Conservation (phyloP, 2,113 vertebrate genomes). For the Cephalopterus ornatus region DNA sequence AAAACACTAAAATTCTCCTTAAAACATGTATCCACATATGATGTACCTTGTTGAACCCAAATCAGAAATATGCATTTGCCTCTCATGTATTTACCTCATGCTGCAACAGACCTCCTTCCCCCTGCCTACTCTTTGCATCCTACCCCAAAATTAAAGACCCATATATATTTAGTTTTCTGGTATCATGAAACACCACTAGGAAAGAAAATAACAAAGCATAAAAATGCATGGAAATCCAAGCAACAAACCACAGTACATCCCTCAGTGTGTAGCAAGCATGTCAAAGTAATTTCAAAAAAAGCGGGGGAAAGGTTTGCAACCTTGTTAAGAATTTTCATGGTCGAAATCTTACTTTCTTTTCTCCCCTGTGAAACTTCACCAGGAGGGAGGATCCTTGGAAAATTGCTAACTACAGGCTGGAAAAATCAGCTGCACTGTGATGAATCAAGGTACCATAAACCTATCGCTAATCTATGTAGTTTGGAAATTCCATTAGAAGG, state of each 20-base stretch:
- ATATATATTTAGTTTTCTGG: neutral
- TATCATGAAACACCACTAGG: neutral
- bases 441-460: neutral
- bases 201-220: neutral
- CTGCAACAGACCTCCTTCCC: neutral
- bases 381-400: neutral
- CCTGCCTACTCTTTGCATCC: neutral
- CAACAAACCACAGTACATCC: neutral
- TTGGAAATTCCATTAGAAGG: neutral
- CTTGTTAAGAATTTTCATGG: neutral
- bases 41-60: neutral
- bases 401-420: neutral
- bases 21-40: neutral
- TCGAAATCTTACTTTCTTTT: neutral
- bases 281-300: neutral
- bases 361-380: neutral
- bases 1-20: neutral
- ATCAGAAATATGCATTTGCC: neutral
- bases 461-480: neutral
- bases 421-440: neutral
- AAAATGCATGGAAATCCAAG: neutral
- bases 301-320: neutral
- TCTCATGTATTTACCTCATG: neutral
- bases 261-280: neutral
- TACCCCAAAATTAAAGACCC: neutral